A percentile compares a stretch with the other conserved stretches of the same genome.
Evolutionary conservation across 2,888 invertebrate species (phyloP).

Genomic region (Helicoverpa assulta): DNA sequence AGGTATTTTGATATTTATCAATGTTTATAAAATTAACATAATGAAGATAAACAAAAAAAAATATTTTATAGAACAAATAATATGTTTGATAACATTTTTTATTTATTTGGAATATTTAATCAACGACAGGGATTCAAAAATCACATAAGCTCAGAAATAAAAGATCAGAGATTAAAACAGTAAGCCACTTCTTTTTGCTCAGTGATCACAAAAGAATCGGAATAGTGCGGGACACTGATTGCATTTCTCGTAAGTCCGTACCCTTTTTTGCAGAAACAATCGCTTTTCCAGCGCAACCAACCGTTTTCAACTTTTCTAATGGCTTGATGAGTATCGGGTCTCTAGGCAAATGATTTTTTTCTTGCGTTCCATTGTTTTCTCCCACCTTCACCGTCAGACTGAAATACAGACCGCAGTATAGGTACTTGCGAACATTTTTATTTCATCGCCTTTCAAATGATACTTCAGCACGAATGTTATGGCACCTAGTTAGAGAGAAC

Average conservation of each 20-base stretch:
- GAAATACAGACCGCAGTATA: conserved; percentile 17
- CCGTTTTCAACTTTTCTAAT: conserved; percentile 51
- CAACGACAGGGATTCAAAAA: not conserved
- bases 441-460: not conserved
- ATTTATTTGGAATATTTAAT: too few species aligned
- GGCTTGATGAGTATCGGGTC: conserved; percentile 56
- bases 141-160: conserved; percentile 2
- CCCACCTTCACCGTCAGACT: conserved; percentile 15
- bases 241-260: conserved; percentile 45
- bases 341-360: conserved; percentile 44
- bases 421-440: conserved; percentile 20
- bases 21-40: too few species aligned
- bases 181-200: conserved; percentile 12
- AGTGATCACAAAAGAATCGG: conserved; percentile 37
- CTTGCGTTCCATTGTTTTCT: conserved; percentile 37
- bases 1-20: not conserved
- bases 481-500: not conserved
- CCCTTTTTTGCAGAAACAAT: conserved; percentile 45
- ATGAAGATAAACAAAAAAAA: too few species aligned
- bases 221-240: conserved; percentile 45
- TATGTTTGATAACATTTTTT: too few species aligned
- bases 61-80: too few species aligned
- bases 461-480: not conserved
- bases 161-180: conserved; percentile 33
- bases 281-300: conserved; percentile 34